Conservation (phyloP, 2,797 vertebrate genomes). For the Dermochelys coriacea region DNA sequence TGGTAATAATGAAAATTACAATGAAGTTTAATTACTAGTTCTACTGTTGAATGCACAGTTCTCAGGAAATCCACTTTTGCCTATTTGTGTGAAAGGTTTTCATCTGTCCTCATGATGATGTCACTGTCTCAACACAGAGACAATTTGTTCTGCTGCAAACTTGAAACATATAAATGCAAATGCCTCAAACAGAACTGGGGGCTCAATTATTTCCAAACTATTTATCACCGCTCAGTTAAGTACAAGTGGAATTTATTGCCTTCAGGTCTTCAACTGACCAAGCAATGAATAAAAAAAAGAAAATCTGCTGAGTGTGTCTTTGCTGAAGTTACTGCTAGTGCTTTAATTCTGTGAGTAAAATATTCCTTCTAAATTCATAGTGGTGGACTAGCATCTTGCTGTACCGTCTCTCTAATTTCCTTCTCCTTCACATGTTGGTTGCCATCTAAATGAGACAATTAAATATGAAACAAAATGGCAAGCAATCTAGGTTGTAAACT, state of each 20-base stretch:
- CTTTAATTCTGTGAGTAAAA: constrained; percentile 31
- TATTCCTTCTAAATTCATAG: background rate
- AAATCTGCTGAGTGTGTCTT: constrained; percentile 48
- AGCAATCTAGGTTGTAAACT: background rate
- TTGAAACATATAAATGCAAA: constrained; percentile 65
- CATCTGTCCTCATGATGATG: background rate
- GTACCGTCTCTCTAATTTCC: background rate
- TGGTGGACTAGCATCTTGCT: background rate
- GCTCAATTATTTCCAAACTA: constrained; percentile 62
- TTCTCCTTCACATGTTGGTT: background rate
- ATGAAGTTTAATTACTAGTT: constrained; percentile 48
- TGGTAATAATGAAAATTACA: constrained; percentile 44
- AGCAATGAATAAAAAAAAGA: constrained; percentile 55
- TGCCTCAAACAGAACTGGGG: constrained; percentile 40
- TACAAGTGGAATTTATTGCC: constrained; percentile 61
- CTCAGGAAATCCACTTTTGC: constrained; percentile 44
- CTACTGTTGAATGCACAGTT: constrained; percentile 27
- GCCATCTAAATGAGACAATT: background rate
- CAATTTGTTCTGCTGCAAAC: constrained; percentile 39
- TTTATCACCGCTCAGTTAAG: constrained; percentile 64
- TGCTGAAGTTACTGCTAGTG: constrained; percentile 32
- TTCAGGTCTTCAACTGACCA: constrained; percentile 57
- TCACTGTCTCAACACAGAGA: constrained; percentile 15
- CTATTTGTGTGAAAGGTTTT: background rate
- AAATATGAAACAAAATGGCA: background rate